Conservation (phyloP, 2,797 vertebrate species). For the Hemibagrus guttatus region DNA sequence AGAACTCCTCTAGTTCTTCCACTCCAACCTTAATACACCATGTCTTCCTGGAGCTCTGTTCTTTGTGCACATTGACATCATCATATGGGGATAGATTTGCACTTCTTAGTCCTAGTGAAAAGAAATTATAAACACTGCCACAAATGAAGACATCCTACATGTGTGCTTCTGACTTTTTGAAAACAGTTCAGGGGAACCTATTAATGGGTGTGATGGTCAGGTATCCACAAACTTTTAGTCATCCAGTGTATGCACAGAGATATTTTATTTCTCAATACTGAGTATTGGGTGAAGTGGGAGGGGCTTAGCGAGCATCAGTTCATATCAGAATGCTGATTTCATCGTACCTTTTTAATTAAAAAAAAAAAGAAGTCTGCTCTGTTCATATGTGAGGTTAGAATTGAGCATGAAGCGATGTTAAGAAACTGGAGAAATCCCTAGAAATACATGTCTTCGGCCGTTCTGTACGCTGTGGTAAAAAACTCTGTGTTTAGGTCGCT, state of each 20-base stretch:
- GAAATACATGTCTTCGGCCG: too few species aligned
- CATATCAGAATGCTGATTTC: neutral
- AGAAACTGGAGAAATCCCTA: slow-evolving; percentile 4
- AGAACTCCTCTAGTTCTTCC: too few species aligned
- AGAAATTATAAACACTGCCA: too few species aligned
- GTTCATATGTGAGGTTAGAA: neutral
- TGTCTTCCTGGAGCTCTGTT: too few species aligned
- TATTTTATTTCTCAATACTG: neutral
- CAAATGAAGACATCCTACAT: too few species aligned
- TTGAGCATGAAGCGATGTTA: neutral
- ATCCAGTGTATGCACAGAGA: too few species aligned
- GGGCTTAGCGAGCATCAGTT: neutral
- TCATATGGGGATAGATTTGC: neutral
- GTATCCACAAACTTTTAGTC: too few species aligned
- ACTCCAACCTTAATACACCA: too few species aligned
- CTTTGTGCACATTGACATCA: neutral
- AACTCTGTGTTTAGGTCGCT: slow-evolving; percentile 18
- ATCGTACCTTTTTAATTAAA: neutral
- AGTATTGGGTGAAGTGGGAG: neutral
- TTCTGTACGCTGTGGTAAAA: slow-evolving; percentile 23
- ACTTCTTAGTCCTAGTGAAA: too few species aligned
- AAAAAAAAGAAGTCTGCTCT: neutral
- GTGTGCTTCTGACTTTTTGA: too few species aligned
- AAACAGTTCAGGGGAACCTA: too few species aligned
- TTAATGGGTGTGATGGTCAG: too few species aligned